Evolutionary conservation across 2,113 vertebrate species (phyloP).

Genomic region (Malurus melanocephalus): DNA sequence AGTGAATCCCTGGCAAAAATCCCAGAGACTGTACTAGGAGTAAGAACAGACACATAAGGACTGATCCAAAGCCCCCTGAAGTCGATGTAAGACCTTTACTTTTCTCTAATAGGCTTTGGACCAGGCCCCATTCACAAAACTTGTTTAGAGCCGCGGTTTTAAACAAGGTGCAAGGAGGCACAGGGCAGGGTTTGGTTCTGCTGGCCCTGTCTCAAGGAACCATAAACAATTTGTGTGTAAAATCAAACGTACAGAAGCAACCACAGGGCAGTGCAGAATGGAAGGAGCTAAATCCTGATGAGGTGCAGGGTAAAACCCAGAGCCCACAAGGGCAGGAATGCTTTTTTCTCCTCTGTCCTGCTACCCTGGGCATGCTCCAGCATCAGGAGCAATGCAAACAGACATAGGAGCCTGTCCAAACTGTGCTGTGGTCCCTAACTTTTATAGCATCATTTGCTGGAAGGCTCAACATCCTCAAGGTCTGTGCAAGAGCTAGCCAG

Average conservation of each 20-base stretch:
- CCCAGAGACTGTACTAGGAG: neutral
- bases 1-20: slow-evolving; percentile 19
- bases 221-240: neutral
- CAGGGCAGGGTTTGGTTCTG: neutral
- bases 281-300: neutral
- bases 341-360: neutral
- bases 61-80: slow-evolving; percentile 1
- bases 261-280: neutral
- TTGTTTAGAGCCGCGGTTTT: neutral
- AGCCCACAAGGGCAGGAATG: neutral
- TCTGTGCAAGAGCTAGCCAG: neutral
- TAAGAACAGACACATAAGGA: neutral
- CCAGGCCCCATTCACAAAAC: neutral
- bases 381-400: neutral
- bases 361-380: neutral
- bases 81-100: neutral
- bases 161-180: neutral
- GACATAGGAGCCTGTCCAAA: neutral
- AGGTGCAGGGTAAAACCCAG: neutral
- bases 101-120: neutral
- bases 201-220: neutral
- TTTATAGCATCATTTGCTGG: neutral
- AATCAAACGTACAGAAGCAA: neutral
- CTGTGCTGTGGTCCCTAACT: accelerated
- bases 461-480: neutral